A percentile compares a stretch with the other conserved stretches of the same genome.
phyloP scores from a whole-genome alignment of 2,797 vertebrate genomes.

The Xiphophorus birchmanni region DNA sequence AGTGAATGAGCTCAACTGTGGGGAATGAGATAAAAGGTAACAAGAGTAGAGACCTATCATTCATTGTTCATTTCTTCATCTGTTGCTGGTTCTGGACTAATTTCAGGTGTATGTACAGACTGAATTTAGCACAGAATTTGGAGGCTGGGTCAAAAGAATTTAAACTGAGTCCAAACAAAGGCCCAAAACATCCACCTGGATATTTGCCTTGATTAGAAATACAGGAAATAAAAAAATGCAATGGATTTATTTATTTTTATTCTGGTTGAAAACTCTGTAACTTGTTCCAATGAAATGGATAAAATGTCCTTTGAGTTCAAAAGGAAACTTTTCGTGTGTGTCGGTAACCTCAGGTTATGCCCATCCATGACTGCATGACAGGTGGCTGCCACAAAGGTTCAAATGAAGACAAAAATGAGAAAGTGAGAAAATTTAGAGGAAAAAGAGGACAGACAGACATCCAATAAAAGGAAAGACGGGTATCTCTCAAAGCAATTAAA shows the following conservation, averaged over 20 bases:
- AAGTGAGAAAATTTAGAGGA: slow-evolving; percentile 25
- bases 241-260: not conserved
- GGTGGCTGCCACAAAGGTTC: slow-evolving; percentile 18
- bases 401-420: slow-evolving; percentile 18
- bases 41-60: not conserved
- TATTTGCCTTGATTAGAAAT: slow-evolving; percentile 4
- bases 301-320: not conserved
- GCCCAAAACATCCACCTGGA: slow-evolving; percentile 22
- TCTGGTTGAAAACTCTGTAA: not conserved
- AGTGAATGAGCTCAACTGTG: not conserved
- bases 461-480: not conserved
- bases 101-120: slow-evolving; percentile 15
- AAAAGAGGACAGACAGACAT: slow-evolving; percentile 11
- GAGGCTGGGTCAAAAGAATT: slow-evolving; percentile 21
- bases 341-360: slow-evolving; percentile 3
- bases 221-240: not conserved
- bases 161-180: slow-evolving; percentile 15
- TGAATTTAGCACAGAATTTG: slow-evolving; percentile 10
- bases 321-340: slow-evolving; percentile 11
- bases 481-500: slow-evolving; percentile 31
- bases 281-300: not conserved
- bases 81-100: slow-evolving; percentile 18
- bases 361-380: not conserved
- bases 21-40: not conserved
- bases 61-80: slow-evolving; percentile 2